These are phyloP conservation scores for Hirtodrosophila histrioides DNA, from an alignment of 2,888 invertebrate species.

Conservation along the genomic window DNA sequence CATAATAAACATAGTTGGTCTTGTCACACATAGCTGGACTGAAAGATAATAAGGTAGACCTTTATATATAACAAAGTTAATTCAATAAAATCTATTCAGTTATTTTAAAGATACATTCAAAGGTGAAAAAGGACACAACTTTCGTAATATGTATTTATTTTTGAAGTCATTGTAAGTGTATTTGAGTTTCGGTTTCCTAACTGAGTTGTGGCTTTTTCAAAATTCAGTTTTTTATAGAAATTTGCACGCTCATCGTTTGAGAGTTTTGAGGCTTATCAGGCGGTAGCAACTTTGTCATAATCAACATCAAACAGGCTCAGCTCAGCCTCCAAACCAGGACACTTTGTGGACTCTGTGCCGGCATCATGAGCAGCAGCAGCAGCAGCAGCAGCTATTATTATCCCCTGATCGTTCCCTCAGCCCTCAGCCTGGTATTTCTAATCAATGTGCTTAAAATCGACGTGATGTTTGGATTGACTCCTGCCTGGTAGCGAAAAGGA, in stretches of 20 bases:
- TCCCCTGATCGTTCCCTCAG: constrained; percentile 44
- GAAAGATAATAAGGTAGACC: too few species aligned
- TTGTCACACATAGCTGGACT: too few species aligned
- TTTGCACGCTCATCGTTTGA: constrained; percentile 75
- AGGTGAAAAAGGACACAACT: too few species aligned
- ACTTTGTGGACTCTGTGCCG: constrained; percentile 15
- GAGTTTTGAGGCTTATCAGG: constrained; percentile 74
- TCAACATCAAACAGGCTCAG: constrained; percentile 74
- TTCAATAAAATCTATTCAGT: too few species aligned
- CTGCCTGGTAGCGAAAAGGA: constrained; percentile 64
- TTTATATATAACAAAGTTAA: too few species aligned
- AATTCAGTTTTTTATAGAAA: constrained; percentile 44
- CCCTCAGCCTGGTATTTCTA: constrained; percentile 51
- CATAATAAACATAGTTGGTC: too few species aligned
- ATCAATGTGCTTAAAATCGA: constrained; percentile 74
- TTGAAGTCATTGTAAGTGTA: constrained; percentile 9
- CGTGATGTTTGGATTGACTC: constrained; percentile 59
- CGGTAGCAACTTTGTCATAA: constrained; percentile 76
- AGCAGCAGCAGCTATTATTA: constrained; percentile 78
- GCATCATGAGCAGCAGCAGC: constrained; percentile 68
- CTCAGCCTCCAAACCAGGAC: constrained; percentile 10
- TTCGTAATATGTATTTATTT: too few species aligned
- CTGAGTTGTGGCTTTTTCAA: constrained; percentile 1
- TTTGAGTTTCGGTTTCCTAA: neutral
- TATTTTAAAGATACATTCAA: too few species aligned